phyloP scores from a whole-genome alignment of 2,888 invertebrate genomes.

The Hyles lineata region DNA sequence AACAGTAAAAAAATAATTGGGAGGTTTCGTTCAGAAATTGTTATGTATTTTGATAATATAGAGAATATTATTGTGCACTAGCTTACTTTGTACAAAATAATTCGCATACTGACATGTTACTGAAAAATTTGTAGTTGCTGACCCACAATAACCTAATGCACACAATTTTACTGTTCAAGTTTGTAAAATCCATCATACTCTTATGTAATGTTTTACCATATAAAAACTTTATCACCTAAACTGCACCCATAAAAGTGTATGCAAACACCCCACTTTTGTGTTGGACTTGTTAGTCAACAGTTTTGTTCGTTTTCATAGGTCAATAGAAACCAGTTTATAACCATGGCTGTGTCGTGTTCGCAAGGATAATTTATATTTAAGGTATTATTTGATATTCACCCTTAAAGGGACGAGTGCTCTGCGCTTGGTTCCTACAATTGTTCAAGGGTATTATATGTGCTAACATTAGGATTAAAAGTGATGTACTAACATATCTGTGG shows the following conservation, averaged over 20 bases:
- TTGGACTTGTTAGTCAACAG: neutral
- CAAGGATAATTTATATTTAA: slow-evolving; percentile 25
- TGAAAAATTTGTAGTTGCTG: too few species aligned
- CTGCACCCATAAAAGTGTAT: neutral
- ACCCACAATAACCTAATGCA: neutral
- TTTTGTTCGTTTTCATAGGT: slow-evolving; percentile 30
- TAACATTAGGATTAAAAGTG: slow-evolving; percentile 23
- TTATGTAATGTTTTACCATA: neutral
- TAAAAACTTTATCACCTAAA: neutral
- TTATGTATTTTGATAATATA: too few species aligned
- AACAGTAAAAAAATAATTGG: neutral
- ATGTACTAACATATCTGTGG: slow-evolving; percentile 7
- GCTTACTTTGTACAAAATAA: too few species aligned
- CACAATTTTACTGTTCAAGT: neutral
- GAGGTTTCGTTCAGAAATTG: too few species aligned
- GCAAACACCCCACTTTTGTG: neutral
- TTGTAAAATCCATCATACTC: neutral
- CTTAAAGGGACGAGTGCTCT: slow-evolving; percentile 14
- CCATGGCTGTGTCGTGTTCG: slow-evolving; percentile 29
- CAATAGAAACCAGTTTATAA: slow-evolving; percentile 34
- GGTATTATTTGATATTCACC: slow-evolving; percentile 18
- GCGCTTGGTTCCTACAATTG: slow-evolving; percentile 4
- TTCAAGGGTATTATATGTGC: slow-evolving; percentile 12
- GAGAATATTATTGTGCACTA: too few species aligned
- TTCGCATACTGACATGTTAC: too few species aligned